These are phyloP conservation scores for Drosophila athabasca DNA, from an alignment of 1,140 invertebrate genomes.

Conservation along the genomic window DNA sequence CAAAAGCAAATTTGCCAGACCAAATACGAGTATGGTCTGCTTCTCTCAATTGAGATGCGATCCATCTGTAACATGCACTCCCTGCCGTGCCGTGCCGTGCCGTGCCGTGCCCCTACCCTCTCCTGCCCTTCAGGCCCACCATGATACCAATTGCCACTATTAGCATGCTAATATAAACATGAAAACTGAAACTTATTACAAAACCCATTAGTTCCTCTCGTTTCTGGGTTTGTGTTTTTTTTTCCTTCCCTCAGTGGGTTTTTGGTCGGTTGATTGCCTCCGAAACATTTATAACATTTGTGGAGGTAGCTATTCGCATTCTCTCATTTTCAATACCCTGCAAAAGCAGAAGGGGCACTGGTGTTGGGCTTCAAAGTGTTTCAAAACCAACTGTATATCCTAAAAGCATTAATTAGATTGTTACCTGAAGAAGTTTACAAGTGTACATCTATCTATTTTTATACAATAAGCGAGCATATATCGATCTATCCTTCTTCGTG, in stretches of 20 bases:
- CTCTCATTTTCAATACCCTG: slow-evolving; percentile 25
- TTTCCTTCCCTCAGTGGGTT: slow-evolving; percentile 13
- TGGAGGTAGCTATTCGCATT: slow-evolving; percentile 22
- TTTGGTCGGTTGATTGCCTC: slow-evolving; percentile 35
- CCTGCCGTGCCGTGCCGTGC: too few species aligned
- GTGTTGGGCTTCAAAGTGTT: too few species aligned
- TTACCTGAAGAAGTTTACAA: background rate
- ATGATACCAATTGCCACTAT: slow-evolving; percentile 59
- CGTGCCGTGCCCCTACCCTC: too few species aligned
- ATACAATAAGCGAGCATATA: too few species aligned
- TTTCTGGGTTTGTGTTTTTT: slow-evolving; percentile 38
- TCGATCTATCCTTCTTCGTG: too few species aligned
- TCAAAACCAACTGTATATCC: too few species aligned
- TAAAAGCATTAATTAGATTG: too few species aligned
- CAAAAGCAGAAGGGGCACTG: too few species aligned
- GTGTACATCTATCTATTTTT: background rate
- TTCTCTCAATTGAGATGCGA: slow-evolving; percentile 35
- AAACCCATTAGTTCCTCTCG: slow-evolving; percentile 70
- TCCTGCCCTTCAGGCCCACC: too few species aligned
- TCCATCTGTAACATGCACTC: background rate
- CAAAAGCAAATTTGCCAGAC: slow-evolving; percentile 58
- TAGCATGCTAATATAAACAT: slow-evolving; percentile 81
- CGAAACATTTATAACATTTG: slow-evolving; percentile 30
- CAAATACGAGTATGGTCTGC: slow-evolving; percentile 50
- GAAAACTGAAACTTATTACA: slow-evolving; percentile 80